Evolutionary conservation across 1,140 invertebrate species (phyloP).

Genomic region (Hyposmocoma kahamanoa): DNA sequence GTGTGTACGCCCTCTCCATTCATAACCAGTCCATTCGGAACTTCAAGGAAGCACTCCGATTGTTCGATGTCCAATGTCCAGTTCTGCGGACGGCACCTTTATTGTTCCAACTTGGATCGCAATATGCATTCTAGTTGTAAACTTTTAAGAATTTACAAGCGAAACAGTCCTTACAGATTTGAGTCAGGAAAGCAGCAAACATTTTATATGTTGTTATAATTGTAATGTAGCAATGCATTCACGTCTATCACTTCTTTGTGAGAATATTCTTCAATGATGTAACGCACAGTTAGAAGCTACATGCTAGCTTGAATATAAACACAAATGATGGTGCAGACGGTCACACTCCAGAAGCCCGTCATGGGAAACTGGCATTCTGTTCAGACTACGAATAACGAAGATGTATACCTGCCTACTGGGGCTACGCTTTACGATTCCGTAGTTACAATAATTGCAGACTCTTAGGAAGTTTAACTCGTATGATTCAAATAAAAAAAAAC

Average conservation of each 20-base stretch:
- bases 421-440: slow-evolving; percentile 33
- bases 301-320: slow-evolving; percentile 15
- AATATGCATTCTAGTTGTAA: too few relatives aligned
- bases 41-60: slow-evolving; percentile 41
- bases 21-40: slow-evolving; percentile 21
- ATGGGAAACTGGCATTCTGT: slow-evolving; percentile 47
- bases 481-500: too few relatives aligned
- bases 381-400: slow-evolving; percentile 36
- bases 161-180: too few relatives aligned
- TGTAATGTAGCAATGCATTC: too few relatives aligned
- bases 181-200: too few relatives aligned
- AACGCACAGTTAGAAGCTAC: background rate
- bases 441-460: too few relatives aligned
- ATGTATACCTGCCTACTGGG: slow-evolving; percentile 16
- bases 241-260: background rate
- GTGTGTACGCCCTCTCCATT: slow-evolving; percentile 31
- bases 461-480: too few relatives aligned
- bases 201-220: too few relatives aligned
- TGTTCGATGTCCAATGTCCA: too few relatives aligned
- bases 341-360: slow-evolving; percentile 56
- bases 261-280: background rate
- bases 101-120: too few relatives aligned
- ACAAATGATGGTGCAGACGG: slow-evolving; percentile 22
- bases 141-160: too few relatives aligned
- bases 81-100: slow-evolving; percentile 44